Base-by-base conservation (phyloP, 37 sponge, comb jelly and placozoan genomes). In the Cladorhizidae sp. region DNA sequence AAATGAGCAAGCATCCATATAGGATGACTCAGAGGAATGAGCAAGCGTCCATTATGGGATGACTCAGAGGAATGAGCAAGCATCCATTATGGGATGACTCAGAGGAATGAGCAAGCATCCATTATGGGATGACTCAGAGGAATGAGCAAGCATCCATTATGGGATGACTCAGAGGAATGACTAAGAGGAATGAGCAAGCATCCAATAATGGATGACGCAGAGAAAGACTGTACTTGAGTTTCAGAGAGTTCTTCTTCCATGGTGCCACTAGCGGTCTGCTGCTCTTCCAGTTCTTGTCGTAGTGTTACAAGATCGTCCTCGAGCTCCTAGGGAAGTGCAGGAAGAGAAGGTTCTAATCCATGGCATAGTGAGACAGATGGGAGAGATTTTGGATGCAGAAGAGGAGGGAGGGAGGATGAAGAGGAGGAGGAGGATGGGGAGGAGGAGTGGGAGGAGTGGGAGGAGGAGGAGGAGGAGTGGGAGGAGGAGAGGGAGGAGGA, bases 241-340 rank as follows among this genome's bases (percentile, higher is more conserved):
- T 85, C 85, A 77, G 59, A 33, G 0, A 85, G 72, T 2, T 85
- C 79, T 21, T 85, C 79, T 55, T 85, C 85, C 7, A 73, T 40
- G 33, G 85, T 61, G 18, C 58, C 43, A 32, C 33, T 31, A 17
- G 61, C 38, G 18, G 37, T 57, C 54, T 85, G 78, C 8, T 43
- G 33, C 38, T 78, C 85, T 51, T 85, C 85, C 51, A 85, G 63
- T 64, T 85, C 85, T 7, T 77, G 76, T 36, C 58, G 32, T 23
- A 72, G 40, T 20, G 35, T 68, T 12, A 78, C 2, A 38, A 42
- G 42, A 22, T 85, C 85, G 29, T 76, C 85, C 31, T 85, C 79
- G 59, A 73, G 22, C 43, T 37, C 74, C 83, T 73, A 25, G 25
- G 32, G 1, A 74, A 1, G 42, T 43, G 42, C 29, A 5, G 14